Evolutionary conservation across 2,888 invertebrate genomes (phyloP), one percentile per base, ranked within the genome.

Genomic region (Luperina testacea): DNA sequence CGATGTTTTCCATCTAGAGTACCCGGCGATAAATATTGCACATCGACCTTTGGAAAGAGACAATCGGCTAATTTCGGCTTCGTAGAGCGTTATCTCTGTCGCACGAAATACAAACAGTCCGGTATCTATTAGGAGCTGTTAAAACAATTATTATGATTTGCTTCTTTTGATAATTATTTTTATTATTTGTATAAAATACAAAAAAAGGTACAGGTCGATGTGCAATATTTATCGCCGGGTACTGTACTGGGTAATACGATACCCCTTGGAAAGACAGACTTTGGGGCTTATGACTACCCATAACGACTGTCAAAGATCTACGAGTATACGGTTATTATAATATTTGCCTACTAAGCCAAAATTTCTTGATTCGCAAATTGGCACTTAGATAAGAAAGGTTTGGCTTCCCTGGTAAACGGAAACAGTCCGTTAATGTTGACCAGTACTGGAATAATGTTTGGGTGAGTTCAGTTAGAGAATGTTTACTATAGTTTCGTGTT

Each of bases 401-500:
- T 2, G n/a, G 15, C 38, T 65, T 11, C 57, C 51, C 79, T 82
- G 42, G 1, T 82, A 5, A 27, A 78, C 17, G n/a, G 53, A 20
- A 57, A 71, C 48, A 65, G 27, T 57, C 45, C 38, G 74, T 48
- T 72, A 48, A 72, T 64, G 73, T 79, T 79, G 82, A 57, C 74
- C 38, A 20, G 27, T 32, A 42, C 57, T 15, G 8, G 24, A 59
- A 82, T 74, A 74, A 81, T 74, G 48, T 74, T 73, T 74, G 75
- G 64, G 27, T 65, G 42, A 51, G 65, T 65, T 82, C n/a, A 27
- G 48, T 65, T 42, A 24, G 53, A 17, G 81, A 71, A 72, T 81
- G 78, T 81, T 78, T 78, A 4, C 8, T 72, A 38, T 38, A 78
- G 78, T 81, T 81, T 32, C 32, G 27, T 72, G 48, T 78, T 64